Base-by-base conservation (phyloP, 2,113 vertebrate genomes). In the Nibea coibor region DNA sequence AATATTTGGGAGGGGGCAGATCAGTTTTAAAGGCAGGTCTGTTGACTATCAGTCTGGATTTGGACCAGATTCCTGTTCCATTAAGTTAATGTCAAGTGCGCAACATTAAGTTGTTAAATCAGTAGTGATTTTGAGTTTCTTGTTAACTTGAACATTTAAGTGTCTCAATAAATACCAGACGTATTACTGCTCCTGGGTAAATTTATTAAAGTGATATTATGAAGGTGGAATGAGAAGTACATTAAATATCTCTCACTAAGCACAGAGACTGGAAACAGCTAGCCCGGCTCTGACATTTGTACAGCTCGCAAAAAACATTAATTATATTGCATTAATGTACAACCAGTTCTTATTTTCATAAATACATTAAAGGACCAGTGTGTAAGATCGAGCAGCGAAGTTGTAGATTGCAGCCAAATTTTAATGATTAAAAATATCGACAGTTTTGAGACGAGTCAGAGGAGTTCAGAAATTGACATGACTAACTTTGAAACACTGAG, bases 11-110 rank as follows among this genome's bases (percentile, higher is more conserved):
- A 66, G 64, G 53, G 51, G 81, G 54, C 62, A 4, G 50, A 39
- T 81, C 8, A 3, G 0, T 81, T 78, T 81, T 86, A 80, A 80
- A 82, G 74, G 61, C 66, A 72, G 42, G 50, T 80, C 75, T 83
- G 78, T 74, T 86, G 59, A 72, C 50, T 65, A 77, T 78, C 84
- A 78, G 26, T 88, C 75, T 80, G 72, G 69, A 83, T 87, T 82
- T 82, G 70, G 58, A 80, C 57, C 78, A 75, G n/a, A 47, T 71
- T 88, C 66, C 70, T 39, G 61, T 88, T 91, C 82, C 72, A 54
- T 85, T 63, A 81, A 73, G 64, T 86, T 86, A 70, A 84, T 74
- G 81, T 88, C 67, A 81, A 66, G 65, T 78, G 43, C 42, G 31
- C 54, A 58, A 47, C 62, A 39, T 85, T 39, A 75, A 53, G 43